A percentile compares a stretch with the other conserved stretches of the same genome.
Evolutionary conservation across 2,888 invertebrate genomes (phyloP).

Genomic region (Cheilosia soror): DNA sequence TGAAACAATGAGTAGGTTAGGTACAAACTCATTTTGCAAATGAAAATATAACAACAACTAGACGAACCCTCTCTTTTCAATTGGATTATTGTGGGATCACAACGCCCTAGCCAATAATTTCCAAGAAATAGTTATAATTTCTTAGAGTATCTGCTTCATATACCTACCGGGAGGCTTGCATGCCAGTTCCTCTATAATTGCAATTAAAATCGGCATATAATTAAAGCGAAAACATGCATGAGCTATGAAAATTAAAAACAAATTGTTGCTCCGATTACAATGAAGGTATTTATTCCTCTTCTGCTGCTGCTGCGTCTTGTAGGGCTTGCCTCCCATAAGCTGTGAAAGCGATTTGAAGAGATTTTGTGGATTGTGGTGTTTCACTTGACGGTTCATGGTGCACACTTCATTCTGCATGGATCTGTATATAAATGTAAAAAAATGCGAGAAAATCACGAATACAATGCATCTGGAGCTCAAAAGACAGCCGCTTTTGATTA

Average conservation of each 20-base stretch:
- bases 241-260: conserved; percentile 45
- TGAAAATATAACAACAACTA: too few relatives aligned
- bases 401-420: conserved; percentile 6
- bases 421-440: background rate
- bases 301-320: background rate
- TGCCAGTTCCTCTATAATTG: conserved; percentile 4
- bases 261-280: conserved; percentile 61
- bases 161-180: background rate
- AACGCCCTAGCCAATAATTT: too few relatives aligned
- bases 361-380: conserved; percentile 7
- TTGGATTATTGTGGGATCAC: too few relatives aligned
- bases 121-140: background rate
- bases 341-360: conserved; percentile 50
- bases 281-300: conserved; percentile 28
- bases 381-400: conserved; percentile 13
- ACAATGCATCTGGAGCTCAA: conserved; percentile 29
- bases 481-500: conserved; percentile 54
- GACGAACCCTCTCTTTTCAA: too few relatives aligned
- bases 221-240: conserved; percentile 49
- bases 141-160: conserved; percentile 9
- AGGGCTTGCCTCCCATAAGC: conserved; percentile 5
- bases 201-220: conserved; percentile 65
- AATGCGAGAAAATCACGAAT: conserved; percentile 21
- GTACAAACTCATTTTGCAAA: too few relatives aligned
- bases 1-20: too few relatives aligned